Base-by-base conservation (phyloP, 2,113 vertebrate genomes). In the Ochotona princeps region DNA sequence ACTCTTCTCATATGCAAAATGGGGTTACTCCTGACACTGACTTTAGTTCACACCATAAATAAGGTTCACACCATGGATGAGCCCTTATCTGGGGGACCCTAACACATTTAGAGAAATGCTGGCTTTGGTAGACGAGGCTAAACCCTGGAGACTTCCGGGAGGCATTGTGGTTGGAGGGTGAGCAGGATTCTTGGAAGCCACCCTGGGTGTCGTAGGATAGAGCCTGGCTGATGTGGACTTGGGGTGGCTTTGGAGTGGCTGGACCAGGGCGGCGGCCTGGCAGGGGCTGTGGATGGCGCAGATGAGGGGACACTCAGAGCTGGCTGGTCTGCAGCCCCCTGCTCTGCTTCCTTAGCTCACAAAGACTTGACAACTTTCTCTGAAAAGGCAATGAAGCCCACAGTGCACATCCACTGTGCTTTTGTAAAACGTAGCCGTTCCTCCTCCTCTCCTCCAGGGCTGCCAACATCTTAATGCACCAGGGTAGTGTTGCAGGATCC, bases 351-450 rank as follows among this genome's bases (percentile, higher is more conserved):
- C 69, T 67, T 0, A 13, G 80, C 89, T 35, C 75, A 7, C 66
- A 28, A 66, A 23, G 38, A 73, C 8, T 66, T 63, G 49, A 11
- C 30, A 3, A 25, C 75, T 66, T 78, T 49, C 54, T 72, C 28
- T 86, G 57, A 82, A 80, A 73, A 49, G 14, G 12, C 49, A 38
- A 57, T 49, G n/a, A 18, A 38, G 47, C 32, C 0, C 0, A 12
- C 23, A 0, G 2, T 72, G 23, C 10, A 2, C 0, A 0, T 30
- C 65, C 21, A 8, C 54, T 51, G 14, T 2, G 0, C 73, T 87
- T 95, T 74, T 15, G 63, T 51, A 47, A 94, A 80, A 67, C 49
- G 23, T 54, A 83, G 73, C 47, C 28, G 20, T 61, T 92, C 87
- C 30, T 35, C 66, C 17, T 73, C 38, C 38, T 44, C 6, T 44